phyloP scores from a whole-genome alignment of 2,113 vertebrate species.

The Nyctereutes procyonoides region DNA sequence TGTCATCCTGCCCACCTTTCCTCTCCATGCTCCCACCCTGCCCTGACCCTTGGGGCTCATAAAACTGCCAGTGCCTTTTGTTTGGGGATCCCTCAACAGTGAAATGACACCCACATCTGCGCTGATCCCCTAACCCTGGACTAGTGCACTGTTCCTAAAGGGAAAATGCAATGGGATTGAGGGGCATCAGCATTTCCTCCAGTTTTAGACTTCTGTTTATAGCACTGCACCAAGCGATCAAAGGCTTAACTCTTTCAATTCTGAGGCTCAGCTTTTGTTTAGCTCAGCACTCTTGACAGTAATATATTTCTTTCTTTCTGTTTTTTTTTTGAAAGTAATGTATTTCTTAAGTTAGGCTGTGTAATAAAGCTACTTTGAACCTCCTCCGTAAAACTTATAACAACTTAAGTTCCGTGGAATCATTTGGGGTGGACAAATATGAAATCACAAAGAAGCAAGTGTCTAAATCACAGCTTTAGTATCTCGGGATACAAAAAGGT shows the following conservation, averaged over 20 bases:
- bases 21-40: too few relatives aligned
- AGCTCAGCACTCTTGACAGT: background rate
- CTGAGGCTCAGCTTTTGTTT: background rate
- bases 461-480: background rate
- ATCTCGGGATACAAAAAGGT: slow-evolving; percentile 10
- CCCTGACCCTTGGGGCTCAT: background rate
- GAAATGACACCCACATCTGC: background rate
- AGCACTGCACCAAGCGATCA: background rate
- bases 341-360: slow-evolving; percentile 6
- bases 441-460: background rate
- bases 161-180: background rate
- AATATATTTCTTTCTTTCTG: background rate
- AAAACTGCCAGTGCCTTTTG: background rate
- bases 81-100: background rate
- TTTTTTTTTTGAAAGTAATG: background rate
- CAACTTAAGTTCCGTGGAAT: background rate
- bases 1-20: too few relatives aligned
- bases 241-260: background rate
- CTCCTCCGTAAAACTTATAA: slow-evolving; percentile 2
- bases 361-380: slow-evolving; percentile 39
- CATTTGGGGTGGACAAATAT: background rate
- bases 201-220: background rate
- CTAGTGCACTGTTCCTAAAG: background rate
- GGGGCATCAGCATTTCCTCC: background rate
- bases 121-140: background rate